Evolutionary conservation across 2,797 vertebrate genomes (phyloP).

Genomic region (Pangasius larnaudii): DNA sequence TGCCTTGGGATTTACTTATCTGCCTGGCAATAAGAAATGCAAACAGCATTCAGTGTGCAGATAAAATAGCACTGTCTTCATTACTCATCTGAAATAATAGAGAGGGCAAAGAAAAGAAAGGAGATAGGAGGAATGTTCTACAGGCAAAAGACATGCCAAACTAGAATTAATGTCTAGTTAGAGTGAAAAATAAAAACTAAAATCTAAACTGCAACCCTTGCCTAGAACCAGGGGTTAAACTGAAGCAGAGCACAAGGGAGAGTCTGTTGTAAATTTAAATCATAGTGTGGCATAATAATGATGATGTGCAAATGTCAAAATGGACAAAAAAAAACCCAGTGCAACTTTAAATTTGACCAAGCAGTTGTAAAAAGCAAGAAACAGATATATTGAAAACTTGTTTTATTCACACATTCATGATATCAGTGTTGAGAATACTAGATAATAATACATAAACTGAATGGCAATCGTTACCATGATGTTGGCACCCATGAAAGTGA

Average conservation of each 20-base stretch:
- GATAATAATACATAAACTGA: not conserved
- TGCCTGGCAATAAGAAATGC: slow-evolving; percentile 59
- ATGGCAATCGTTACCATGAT: not conserved
- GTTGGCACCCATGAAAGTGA: not conserved
- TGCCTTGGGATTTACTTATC: slow-evolving; percentile 62
- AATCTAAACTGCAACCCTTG: not conserved
- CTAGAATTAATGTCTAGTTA: not conserved
- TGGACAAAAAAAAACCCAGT: not conserved
- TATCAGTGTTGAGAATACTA: not conserved
- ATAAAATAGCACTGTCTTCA: slow-evolving; percentile 60
- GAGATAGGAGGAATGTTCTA: slow-evolving; percentile 29
- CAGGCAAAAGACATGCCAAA: not conserved
- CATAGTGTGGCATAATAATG: not conserved
- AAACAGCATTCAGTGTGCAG: slow-evolving; percentile 55
- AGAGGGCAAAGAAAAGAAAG: slow-evolving; percentile 35
- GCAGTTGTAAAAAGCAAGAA: not conserved
- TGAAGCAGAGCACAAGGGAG: not conserved
- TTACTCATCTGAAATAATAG: slow-evolving; percentile 55
- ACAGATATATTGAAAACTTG: not conserved
- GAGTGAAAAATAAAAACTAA: not conserved
- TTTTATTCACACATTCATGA: not conserved
- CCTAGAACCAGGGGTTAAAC: not conserved
- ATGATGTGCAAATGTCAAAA: not conserved
- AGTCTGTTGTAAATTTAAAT: not conserved
- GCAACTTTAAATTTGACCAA: not conserved